phyloP scores from a whole-genome alignment of 2,888 invertebrate species.

The Polydrusus cervinus region DNA sequence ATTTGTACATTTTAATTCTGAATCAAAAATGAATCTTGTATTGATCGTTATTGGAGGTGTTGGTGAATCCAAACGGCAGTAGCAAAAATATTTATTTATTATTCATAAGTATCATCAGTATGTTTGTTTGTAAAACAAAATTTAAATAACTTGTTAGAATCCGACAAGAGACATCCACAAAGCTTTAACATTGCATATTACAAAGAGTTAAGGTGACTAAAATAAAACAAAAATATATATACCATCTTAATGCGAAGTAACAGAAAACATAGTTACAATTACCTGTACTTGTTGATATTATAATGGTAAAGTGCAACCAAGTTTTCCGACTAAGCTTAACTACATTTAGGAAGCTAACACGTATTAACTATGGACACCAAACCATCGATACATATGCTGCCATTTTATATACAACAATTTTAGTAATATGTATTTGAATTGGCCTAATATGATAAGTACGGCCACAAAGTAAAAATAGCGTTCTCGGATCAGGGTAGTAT shows the following conservation, averaged over 20 bases:
- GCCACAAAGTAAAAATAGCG: conserved; percentile 29
- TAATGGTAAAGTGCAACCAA: conserved; percentile 23
- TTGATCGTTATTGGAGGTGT: too few relatives aligned
- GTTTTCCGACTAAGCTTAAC: conserved; percentile 42
- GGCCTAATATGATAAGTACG: conserved; percentile 35
- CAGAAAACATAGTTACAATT: conserved; percentile 48
- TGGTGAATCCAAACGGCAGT: too few relatives aligned
- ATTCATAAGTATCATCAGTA: too few relatives aligned
- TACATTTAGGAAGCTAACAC: conserved; percentile 53
- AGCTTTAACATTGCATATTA: conserved; percentile 50
- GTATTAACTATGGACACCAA: conserved; percentile 54
- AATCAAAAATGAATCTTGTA: too few relatives aligned
- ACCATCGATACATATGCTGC: conserved; percentile 58
- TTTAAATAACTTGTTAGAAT: conserved; percentile 25
- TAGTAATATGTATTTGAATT: conserved; percentile 43
- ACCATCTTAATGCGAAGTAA: conserved; percentile 60
- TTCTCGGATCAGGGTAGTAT: conserved; percentile 14
- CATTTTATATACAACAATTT: conserved; percentile 68
- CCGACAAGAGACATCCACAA: conserved; percentile 52
- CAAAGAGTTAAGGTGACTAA: conserved; percentile 57
- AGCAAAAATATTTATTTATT: too few relatives aligned
- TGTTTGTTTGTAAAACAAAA: conserved; percentile 11
- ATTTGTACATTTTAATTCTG: too few relatives aligned
- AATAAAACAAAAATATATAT: conserved; percentile 57
- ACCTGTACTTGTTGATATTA: conserved; percentile 19